Evolutionary conservation across 2,113 vertebrate species (phyloP).

Genomic region (Trematomus loennbergii): DNA sequence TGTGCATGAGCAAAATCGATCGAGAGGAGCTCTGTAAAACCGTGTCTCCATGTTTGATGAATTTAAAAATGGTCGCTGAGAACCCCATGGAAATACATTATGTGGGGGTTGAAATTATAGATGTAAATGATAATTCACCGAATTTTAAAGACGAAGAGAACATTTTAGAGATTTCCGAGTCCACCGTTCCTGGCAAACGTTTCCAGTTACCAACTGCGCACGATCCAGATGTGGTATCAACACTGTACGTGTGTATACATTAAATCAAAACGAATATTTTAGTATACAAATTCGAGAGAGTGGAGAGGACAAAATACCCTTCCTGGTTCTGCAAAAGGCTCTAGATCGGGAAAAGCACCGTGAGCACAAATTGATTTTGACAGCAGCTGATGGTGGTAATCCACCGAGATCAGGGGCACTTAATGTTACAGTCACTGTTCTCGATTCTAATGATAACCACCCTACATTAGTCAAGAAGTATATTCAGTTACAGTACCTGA

Average conservation of each 20-base stretch:
- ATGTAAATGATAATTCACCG: conserved; percentile 78
- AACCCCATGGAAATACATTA: conserved; percentile 81
- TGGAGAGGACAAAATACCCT: conserved; percentile 71
- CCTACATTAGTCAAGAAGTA: conserved; percentile 66
- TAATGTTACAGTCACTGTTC: conserved; percentile 72
- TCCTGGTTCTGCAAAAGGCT: conserved; percentile 73
- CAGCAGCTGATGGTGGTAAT: conserved; percentile 75
- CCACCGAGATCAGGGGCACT: conserved; percentile 67
- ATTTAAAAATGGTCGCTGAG: conserved; percentile 75
- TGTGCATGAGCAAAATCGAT: conserved; percentile 69
- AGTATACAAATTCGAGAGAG: conserved; percentile 68
- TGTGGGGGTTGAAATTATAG: conserved; percentile 69
- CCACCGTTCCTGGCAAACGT: conserved; percentile 29
- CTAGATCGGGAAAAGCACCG: conserved; percentile 74
- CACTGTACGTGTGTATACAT: conserved; percentile 68
- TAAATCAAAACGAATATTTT: conserved; percentile 77
- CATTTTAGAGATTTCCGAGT: conserved; percentile 67
- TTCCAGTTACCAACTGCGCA: conserved; percentile 69
- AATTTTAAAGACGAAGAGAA: conserved; percentile 69
- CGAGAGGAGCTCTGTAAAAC: conserved; percentile 75
- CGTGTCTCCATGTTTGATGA: conserved; percentile 58
- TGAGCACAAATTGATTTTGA: conserved; percentile 64
- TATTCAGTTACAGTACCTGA: conserved; percentile 68
- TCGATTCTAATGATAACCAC: conserved; percentile 80
- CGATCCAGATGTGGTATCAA: conserved; percentile 70